Conservation (phyloP, 2,797 vertebrate species). For the Craterocephalus amniculus region DNA sequence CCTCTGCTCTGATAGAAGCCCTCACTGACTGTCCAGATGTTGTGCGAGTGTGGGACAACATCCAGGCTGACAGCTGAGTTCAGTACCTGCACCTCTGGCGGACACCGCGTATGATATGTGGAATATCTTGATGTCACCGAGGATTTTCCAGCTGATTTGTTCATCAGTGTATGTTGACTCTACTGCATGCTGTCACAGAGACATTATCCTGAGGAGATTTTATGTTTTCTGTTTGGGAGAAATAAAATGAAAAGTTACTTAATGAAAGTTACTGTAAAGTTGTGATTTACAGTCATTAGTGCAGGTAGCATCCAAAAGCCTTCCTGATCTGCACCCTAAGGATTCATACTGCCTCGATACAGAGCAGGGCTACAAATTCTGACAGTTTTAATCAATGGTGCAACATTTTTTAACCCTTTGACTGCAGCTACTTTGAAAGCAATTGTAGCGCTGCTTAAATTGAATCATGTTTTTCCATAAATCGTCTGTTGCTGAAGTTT, state of each 20-base stretch:
- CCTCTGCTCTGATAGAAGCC: slow-evolving; percentile 82
- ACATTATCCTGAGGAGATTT: slow-evolving; percentile 7
- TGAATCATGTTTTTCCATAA: background rate
- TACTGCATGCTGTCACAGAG: background rate
- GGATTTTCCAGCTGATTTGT: slow-evolving; percentile 11
- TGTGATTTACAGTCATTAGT: background rate
- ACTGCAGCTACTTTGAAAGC: background rate
- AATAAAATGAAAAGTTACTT: background rate
- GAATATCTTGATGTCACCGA: slow-evolving; percentile 14
- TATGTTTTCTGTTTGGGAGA: background rate
- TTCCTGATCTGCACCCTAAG: too few species aligned
- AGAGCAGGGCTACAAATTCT: too few species aligned
- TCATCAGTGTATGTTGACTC: background rate
- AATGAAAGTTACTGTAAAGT: background rate
- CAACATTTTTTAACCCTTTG: background rate
- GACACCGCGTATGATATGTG: slow-evolving; percentile 22
- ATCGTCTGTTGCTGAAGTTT: background rate
- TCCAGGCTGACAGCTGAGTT: slow-evolving; percentile 77
- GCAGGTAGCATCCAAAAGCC: background rate
- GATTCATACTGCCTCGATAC: too few species aligned
- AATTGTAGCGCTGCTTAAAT: background rate
- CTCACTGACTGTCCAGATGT: slow-evolving; percentile 83
- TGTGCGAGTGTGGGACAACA: slow-evolving; percentile 90
- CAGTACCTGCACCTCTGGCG: slow-evolving; percentile 5
- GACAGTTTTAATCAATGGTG: too few species aligned